phyloP scores from a whole-genome alignment of 2,113 vertebrate species.

The Dipodomys ordii region DNA sequence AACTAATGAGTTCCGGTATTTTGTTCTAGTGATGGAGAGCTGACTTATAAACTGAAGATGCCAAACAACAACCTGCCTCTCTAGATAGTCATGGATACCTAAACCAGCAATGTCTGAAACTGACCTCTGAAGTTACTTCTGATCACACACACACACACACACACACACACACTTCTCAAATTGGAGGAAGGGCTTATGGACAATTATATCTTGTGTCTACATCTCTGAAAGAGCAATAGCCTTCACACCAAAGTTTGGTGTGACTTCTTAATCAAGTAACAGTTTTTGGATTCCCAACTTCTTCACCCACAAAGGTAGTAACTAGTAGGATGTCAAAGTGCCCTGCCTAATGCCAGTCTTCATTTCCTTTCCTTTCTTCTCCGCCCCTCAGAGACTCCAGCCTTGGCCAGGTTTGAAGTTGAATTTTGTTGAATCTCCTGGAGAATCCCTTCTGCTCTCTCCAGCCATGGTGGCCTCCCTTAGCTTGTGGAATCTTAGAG shows the following conservation, averaged over 20 bases:
- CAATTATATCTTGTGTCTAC: background rate
- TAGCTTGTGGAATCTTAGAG: no score
- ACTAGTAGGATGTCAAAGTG: rapidly evolving
- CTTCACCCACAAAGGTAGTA: background rate
- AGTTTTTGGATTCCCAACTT: background rate
- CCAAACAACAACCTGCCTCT: background rate
- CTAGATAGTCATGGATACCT: background rate
- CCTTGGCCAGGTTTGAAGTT: background rate
- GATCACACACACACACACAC: no score
- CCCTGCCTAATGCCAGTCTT: rapidly evolving
- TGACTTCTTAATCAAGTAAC: background rate
- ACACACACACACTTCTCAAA: background rate
- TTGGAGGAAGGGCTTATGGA: background rate
- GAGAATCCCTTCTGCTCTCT: background rate
- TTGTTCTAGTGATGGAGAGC: background rate
- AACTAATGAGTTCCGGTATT: background rate
- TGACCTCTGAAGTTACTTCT: background rate
- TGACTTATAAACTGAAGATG: background rate
- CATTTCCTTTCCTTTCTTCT: background rate
- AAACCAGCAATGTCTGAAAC: background rate
- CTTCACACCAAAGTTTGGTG: background rate
- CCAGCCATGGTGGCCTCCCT: background rate
- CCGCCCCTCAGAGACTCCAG: background rate
- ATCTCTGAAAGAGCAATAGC: rapidly evolving
- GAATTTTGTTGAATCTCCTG: background rate